Evolutionary conservation across 2,888 invertebrate genomes (phyloP).

Genomic region (Polymixis lichenea): DNA sequence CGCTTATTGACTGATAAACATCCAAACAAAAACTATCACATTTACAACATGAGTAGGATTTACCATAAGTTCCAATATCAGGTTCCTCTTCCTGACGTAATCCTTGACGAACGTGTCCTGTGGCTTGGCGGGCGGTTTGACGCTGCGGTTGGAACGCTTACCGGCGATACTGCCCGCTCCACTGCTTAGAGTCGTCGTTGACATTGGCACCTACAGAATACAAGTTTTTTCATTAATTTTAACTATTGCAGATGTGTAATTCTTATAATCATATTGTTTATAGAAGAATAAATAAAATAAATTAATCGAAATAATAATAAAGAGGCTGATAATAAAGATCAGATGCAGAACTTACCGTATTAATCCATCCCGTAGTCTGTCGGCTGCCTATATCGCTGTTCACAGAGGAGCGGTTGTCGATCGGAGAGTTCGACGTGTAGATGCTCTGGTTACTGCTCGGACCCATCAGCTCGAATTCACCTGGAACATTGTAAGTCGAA

Average conservation of each 20-base stretch:
- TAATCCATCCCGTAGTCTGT: constrained; percentile 96
- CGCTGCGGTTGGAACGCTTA: constrained; percentile 94
- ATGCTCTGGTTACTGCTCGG: constrained; percentile 85
- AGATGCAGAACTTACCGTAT: constrained; percentile 93
- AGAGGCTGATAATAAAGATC: too few species aligned
- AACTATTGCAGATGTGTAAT: too few species aligned
- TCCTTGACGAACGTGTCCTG: constrained; percentile 97
- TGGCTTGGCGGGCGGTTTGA: constrained; percentile 92
- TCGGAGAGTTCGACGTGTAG: constrained; percentile 85
- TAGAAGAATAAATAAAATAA: too few species aligned
- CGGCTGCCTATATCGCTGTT: constrained; percentile 91
- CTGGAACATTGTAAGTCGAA: constrained; percentile 58
- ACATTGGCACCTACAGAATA: constrained; percentile 85
- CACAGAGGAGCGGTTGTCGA: constrained; percentile 86
- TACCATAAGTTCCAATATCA: constrained; percentile 97
- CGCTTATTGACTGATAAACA: too few species aligned
- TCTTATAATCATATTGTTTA: too few species aligned
- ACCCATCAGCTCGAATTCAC: constrained; percentile 84
- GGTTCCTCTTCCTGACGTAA: constrained; percentile 97
- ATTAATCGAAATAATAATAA: too few species aligned
- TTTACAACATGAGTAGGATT: too few species aligned
- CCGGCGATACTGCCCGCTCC: constrained; percentile 88
- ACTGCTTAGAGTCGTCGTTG: constrained; percentile 86
- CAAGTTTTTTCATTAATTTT: too few species aligned
- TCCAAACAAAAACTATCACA: too few species aligned